phyloP scores from a whole-genome alignment of 1,140 invertebrate genomes.

The Aphelenchoides fujianensis region DNA sequence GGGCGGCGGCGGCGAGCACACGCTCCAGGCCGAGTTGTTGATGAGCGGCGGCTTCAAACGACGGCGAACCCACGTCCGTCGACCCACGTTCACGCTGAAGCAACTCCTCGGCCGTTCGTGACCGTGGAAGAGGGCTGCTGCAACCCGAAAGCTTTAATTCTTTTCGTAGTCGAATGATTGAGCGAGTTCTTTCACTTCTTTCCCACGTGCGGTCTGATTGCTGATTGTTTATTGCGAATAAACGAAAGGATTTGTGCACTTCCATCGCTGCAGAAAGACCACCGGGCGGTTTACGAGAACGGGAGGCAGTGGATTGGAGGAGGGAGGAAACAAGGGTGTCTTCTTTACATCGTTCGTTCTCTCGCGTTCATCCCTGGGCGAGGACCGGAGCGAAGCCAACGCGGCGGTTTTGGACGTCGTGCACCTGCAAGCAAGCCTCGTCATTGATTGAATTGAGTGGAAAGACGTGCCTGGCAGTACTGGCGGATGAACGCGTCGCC shows the following conservation, averaged over 20 bases:
- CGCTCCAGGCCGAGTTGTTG: not conserved
- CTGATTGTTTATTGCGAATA: no score
- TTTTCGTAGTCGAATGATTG: no score
- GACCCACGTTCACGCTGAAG: not conserved
- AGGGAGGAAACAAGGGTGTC: no score
- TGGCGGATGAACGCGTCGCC: constrained; percentile 14
- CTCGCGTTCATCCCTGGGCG: not conserved
- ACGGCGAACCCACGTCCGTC: not conserved
- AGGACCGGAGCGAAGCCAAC: constrained; percentile 2
- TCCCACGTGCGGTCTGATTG: no score
- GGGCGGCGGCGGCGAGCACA: not conserved
- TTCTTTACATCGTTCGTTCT: no score
- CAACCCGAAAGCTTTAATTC: no score
- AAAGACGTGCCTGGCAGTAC: constrained; percentile 8
- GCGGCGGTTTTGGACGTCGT: constrained; percentile 8
- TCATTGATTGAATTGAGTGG: not conserved
- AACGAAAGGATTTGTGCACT: no score
- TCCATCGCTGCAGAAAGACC: no score
- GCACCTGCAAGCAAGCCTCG: not conserved
- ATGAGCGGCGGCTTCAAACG: not conserved
- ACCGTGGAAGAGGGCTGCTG: no score
- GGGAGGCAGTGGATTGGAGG: no score
- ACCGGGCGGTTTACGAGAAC: no score
- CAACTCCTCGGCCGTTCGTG: not conserved
- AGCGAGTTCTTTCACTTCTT: no score